A percentile compares a stretch with the other conserved stretches of the same genome.
Evolutionary conservation across 92 coral and sea anemone genomes (phyloP).

Genomic region (Palythoa heliodiscus): DNA sequence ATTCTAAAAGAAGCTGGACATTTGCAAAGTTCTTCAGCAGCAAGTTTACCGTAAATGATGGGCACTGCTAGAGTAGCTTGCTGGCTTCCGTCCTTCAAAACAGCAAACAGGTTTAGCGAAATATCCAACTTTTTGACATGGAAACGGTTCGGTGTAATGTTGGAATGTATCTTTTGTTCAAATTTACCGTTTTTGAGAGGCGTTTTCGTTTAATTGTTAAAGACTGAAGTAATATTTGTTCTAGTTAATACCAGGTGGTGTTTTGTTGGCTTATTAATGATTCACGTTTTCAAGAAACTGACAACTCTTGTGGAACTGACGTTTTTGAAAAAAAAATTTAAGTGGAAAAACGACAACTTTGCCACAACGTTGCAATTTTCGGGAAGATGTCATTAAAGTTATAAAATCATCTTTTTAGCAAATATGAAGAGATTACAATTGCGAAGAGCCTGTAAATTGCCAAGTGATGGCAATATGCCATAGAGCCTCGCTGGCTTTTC

Average conservation of each 20-base stretch:
- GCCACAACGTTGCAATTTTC: no score
- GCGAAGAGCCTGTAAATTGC: not conserved
- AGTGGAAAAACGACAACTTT: not conserved
- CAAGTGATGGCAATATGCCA: not conserved
- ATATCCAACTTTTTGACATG: not conserved
- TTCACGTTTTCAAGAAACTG: not conserved
- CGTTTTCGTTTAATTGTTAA: not conserved
- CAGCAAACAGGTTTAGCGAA: conserved; percentile 1
- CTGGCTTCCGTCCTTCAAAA: not conserved
- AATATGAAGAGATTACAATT: not conserved
- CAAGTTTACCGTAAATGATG: not conserved
- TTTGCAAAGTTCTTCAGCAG: not conserved
- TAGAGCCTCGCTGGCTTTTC: not conserved
- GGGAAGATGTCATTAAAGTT: not conserved
- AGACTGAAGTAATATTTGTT: not conserved
- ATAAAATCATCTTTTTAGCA: not conserved
- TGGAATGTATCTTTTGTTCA: conserved; percentile 32
- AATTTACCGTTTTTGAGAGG: not conserved
- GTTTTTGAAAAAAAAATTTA: not conserved
- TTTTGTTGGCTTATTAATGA: not conserved
- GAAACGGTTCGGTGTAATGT: not conserved
- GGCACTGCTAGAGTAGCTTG: not conserved
- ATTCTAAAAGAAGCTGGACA: not conserved
- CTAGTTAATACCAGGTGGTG: not conserved
- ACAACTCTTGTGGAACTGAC: not conserved